Conservation (phyloP, 2,113 vertebrate species). For the Channa maculata region DNA sequence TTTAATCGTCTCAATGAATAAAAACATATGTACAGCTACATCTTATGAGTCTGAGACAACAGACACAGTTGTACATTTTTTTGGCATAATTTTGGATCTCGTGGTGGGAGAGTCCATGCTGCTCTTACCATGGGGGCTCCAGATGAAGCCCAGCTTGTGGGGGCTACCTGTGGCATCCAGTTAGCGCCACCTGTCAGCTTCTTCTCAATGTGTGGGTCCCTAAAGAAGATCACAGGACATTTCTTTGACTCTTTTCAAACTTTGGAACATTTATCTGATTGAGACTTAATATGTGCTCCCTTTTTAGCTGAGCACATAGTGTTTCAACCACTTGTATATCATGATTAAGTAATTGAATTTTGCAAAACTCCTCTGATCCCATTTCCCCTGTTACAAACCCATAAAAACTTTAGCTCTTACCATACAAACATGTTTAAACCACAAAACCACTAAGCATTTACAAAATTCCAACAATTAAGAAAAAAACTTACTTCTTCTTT, state of each 20-base stretch:
- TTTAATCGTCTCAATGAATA: neutral
- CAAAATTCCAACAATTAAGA: slow-evolving; percentile 12
- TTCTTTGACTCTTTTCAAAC: too few species aligned
- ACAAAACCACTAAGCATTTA: slow-evolving; percentile 1
- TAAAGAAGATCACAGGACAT: slow-evolving; percentile 44
- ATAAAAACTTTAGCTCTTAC: neutral
- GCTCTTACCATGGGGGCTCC: slow-evolving; percentile 87
- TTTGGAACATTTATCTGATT: too few species aligned
- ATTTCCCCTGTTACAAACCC: neutral
- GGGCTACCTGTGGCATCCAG: slow-evolving; percentile 96
- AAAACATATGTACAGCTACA: neutral
- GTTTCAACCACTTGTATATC: too few species aligned
- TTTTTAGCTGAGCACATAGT: too few species aligned
- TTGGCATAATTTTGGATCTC: neutral
- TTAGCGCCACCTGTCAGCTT: slow-evolving; percentile 97
- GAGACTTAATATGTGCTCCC: too few species aligned
- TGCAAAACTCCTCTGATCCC: neutral
- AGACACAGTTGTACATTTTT: neutral
- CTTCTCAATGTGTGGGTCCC: slow-evolving; percentile 92
- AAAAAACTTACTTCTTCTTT: slow-evolving; percentile 94
- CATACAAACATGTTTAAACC: neutral
- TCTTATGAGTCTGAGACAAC: neutral
- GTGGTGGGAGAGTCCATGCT: neutral
- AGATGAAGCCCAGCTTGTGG: slow-evolving; percentile 91
- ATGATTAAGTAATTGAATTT: neutral